These are phyloP conservation scores for Embidobia sp. DNA, from an alignment of 2,888 invertebrate species.

Conservation along the genomic window DNA sequence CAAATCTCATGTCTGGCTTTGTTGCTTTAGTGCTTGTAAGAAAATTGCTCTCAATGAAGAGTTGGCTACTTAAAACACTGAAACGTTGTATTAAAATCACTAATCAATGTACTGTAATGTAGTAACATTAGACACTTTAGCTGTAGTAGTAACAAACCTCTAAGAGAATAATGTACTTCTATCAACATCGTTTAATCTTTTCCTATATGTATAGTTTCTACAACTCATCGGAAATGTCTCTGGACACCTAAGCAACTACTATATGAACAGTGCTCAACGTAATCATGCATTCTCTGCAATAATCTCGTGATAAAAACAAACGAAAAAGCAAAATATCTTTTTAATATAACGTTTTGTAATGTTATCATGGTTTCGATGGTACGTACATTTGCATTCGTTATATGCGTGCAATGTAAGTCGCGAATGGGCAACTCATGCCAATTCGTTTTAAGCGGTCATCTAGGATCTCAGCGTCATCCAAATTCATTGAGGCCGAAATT, in stretches of 20 bases:
- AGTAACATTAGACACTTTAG: neutral
- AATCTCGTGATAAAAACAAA: conserved; percentile 28
- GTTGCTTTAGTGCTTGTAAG: neutral
- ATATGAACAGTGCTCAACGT: conserved; percentile 51
- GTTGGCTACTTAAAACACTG: too few relatives aligned
- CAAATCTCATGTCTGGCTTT: too few relatives aligned
- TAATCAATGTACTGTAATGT: conserved; percentile 4
- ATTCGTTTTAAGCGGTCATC: neutral
- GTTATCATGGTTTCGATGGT: conserved; percentile 47
- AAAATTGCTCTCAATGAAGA: too few relatives aligned
- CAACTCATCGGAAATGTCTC: conserved; percentile 77
- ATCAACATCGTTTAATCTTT: conserved; percentile 53
- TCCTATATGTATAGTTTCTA: conserved; percentile 74
- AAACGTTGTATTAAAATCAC: conserved; percentile 49
- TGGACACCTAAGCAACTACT: conserved; percentile 71
- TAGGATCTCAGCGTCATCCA: neutral
- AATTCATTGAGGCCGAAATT: too few relatives aligned
- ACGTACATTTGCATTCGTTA: conserved; percentile 57
- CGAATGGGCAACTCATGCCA: conserved; percentile 34
- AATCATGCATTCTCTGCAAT: conserved; percentile 42
- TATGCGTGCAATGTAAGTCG: neutral
- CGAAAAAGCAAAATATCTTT: conserved; percentile 21
- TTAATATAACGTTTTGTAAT: conserved; percentile 59
- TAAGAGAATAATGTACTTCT: neutral
- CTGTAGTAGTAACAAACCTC: conserved; percentile 2